These are phyloP conservation scores for Chromobotia macracanthus DNA, from an alignment of 2,797 vertebrate genomes.

Conservation along the genomic window DNA sequence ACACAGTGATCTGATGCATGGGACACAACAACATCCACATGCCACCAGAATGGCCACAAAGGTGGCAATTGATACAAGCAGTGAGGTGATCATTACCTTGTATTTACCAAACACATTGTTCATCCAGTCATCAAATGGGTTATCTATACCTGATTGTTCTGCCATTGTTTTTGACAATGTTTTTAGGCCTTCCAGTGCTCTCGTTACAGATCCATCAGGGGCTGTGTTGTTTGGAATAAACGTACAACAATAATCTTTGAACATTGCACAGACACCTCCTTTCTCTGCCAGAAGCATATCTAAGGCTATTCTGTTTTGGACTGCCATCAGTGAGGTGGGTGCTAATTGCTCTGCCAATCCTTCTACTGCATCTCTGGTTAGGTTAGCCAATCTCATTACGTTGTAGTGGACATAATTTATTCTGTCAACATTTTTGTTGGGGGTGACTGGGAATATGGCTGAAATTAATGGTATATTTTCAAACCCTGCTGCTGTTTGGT, in stretches of 20 bases:
- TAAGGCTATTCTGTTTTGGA: constrained; percentile 37
- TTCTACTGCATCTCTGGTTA: background rate
- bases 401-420: constrained; percentile 28
- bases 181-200: background rate
- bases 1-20: background rate
- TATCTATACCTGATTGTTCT: background rate
- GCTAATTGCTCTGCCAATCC: background rate
- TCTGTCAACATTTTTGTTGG: constrained; percentile 23
- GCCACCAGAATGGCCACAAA: constrained; percentile 1
- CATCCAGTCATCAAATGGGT: background rate
- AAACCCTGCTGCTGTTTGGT: constrained; percentile 7
- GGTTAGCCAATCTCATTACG: background rate
- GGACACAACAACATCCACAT: constrained; percentile 31
- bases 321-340: background rate
- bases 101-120: constrained; percentile 2
- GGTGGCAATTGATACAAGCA: background rate
- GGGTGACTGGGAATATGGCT: background rate
- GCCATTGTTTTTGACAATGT: background rate
- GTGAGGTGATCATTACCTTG: background rate
- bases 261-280: constrained; percentile 28
- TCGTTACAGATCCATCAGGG: background rate
- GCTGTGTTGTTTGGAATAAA: constrained; percentile 33
- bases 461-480: background rate
- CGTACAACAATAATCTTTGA: constrained; percentile 10
- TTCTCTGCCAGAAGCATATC: constrained; percentile 49